Evolutionary conservation across 2,113 vertebrate genomes (phyloP).

Genomic region (Pseudolaguvia tuberculata): DNA sequence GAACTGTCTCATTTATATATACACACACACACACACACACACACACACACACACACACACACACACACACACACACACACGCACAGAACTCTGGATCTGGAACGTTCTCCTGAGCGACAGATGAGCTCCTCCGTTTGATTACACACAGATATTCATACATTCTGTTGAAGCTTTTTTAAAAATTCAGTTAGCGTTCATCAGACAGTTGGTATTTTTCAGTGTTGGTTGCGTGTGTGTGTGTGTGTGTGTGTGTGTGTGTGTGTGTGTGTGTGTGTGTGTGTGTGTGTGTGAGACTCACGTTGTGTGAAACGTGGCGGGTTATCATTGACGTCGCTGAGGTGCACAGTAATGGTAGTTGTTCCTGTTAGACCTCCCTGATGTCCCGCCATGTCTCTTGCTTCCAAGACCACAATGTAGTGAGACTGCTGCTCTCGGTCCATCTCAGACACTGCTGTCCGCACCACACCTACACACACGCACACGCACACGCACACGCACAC

Average conservation of each 20-base stretch:
- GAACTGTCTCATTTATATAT: too few species aligned
- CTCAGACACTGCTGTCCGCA: slow-evolving; percentile 78
- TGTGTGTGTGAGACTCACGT: slow-evolving; percentile 59
- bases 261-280: slow-evolving; percentile 1
- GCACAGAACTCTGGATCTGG: too few species aligned
- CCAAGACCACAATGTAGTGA: slow-evolving; percentile 80
- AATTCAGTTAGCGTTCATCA: background rate
- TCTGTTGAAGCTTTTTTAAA: too few species aligned
- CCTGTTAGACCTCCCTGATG: slow-evolving; percentile 83
- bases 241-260: background rate
- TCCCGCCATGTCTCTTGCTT: slow-evolving; percentile 89
- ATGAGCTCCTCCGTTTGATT: too few species aligned
- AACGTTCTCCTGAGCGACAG: too few species aligned
- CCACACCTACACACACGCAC: slow-evolving; percentile 65
- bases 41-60: too few species aligned
- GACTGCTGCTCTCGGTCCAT: slow-evolving; percentile 85
- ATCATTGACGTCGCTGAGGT: slow-evolving; percentile 77
- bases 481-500: too few species aligned
- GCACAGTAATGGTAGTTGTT: slow-evolving; percentile 79
- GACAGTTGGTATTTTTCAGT: slow-evolving; percentile 3
- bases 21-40: too few species aligned
- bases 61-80: too few species aligned
- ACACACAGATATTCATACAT: too few species aligned
- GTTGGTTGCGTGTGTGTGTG: background rate
- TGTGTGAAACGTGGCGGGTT: slow-evolving; percentile 72